Evolutionary conservation across 2,888 invertebrate species (phyloP), one percentile per base, ranked within the genome.

Genomic region (Hypselothyrea guttata): DNA sequence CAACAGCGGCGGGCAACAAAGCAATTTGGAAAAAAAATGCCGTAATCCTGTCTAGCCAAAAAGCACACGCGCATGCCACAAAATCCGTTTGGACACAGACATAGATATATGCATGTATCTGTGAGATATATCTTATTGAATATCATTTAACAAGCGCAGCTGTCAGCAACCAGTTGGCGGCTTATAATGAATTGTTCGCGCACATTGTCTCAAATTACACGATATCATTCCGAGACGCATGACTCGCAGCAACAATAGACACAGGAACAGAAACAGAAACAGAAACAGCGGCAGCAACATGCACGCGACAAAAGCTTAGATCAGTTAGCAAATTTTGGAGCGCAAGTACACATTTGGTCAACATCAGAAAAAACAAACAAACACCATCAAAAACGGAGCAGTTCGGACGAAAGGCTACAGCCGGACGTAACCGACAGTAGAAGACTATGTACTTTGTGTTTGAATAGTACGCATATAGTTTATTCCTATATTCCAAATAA

Each of bases 191-290:
- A 78, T 78, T 74, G 84, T 68, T 76, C 34, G 67, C 45, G 46
- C 72, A 60, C 73, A 78, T 82, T 84, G 85, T 84, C 73, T 81
- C 79, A 73, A 82, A 82, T 84, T 81, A 81, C 83, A 82, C 62
- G 83, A 61, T 61, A 70, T 71, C 59, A 52, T 54, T 49, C 28
- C 28, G 44, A 37, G 47, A 64, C 64, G 41, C 64, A 64, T 62
- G 45, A 49, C 63, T 33, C 40, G 7, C 31, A 45, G 8, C 15
- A 47, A 9, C 51, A 44, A 37, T 11, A 54, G 12, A 4, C 38
- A 33, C 40, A 53, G 38, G 16, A 28, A 9, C 22, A 38, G 7
- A 1, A 34, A 9, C 15, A 65, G 16, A 11, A 22, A 40, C 18
- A 47, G 48, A 38, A 16, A n/a, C 37, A 4, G 12, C 12, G 18